Base-by-base conservation (phyloP, 1,140 invertebrate species). In the Drosophila pectinifera region DNA sequence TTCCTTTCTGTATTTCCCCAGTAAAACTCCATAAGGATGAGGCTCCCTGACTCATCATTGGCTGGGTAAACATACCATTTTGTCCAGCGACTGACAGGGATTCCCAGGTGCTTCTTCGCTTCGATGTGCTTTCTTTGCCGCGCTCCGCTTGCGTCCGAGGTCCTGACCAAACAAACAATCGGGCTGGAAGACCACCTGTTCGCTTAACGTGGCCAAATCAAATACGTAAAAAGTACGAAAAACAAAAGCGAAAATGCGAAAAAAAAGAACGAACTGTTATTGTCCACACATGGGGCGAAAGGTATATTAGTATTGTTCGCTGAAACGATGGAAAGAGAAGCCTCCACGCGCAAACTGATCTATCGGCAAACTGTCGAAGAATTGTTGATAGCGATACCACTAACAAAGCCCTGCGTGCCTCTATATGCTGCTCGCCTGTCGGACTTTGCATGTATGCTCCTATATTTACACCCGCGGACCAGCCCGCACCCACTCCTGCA, bases 331-430 rank as follows among this genome's bases (percentile, higher is more conserved):
- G 70, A 86, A 86, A 78, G 75, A 73, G 75, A 86, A 76, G 63
- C 79, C 84, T 88, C 83, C 76, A 83, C 76, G 79, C 83, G 83
- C 83, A 88, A 88, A 88, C 84, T 88, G 83, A 88, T 88, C 84
- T 83, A 88, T 88, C 67, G 83, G 84, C 76, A 88, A 88, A 88
- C 83, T 88, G 83, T 83, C 83, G 79, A 89, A 88, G 84, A 88
- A 88, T 89, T 61, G 79, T 86, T 88, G 83, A 86, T 86, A 83
- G 75, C 83, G 80, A 69, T 83, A 83, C 55, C 74, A 79, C 74
- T 64, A 56, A 69, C 63, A 76, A 76, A 81, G 67, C 45, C 59
- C 20, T 53, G 49, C 49, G 49, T 20, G 6, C 20, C 22, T 45
- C 34, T 34, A 42, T 39, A 38, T 38, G n/a, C n/a, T n/a, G n/a